Percentiles rank a stretch among this genome's conserved stretches.
Conservation (phyloP, 1,140 invertebrate species). For the Drosophila sp. region DNA sequence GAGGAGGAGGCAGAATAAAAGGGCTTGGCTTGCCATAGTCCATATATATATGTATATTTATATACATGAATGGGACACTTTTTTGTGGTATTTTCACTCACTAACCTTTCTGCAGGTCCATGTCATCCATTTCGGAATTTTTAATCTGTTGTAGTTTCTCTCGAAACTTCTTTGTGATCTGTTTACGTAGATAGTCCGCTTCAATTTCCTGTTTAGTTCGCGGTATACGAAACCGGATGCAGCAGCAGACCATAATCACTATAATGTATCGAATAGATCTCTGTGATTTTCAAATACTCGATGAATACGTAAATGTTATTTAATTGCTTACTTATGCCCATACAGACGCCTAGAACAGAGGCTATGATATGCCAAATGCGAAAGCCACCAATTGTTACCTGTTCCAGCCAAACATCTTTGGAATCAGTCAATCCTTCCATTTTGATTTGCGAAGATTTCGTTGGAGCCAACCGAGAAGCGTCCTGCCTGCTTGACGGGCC, state of each 20-base stretch:
- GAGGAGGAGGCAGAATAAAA: constrained; percentile 54
- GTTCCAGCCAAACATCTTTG: constrained; percentile 85
- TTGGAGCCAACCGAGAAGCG: not conserved
- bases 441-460: constrained; percentile 3
- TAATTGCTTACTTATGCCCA: constrained; percentile 60
- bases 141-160: constrained; percentile 91
- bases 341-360: constrained; percentile 85
- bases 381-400: constrained; percentile 84
- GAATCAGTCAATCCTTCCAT: constrained; percentile 70
- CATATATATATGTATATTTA: constrained; percentile 24
- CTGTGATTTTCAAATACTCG: not conserved
- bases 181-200: constrained; percentile 92
- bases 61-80: constrained; percentile 12
- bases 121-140: constrained; percentile 93
- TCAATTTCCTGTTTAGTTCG: constrained; percentile 97
- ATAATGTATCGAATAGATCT: not conserved
- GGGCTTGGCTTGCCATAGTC: constrained; percentile 65
- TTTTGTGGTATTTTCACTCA: constrained; percentile 30
- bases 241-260: constrained; percentile 93
- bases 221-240: constrained; percentile 93
- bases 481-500: constrained; percentile 1
- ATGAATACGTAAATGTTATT: not conserved
- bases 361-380: constrained; percentile 87
- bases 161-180: constrained; percentile 91
- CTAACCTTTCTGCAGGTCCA: constrained; percentile 91